Base-by-base conservation (phyloP, 2,888 invertebrate genomes). In the Scotopteryx bipunctaria region DNA sequence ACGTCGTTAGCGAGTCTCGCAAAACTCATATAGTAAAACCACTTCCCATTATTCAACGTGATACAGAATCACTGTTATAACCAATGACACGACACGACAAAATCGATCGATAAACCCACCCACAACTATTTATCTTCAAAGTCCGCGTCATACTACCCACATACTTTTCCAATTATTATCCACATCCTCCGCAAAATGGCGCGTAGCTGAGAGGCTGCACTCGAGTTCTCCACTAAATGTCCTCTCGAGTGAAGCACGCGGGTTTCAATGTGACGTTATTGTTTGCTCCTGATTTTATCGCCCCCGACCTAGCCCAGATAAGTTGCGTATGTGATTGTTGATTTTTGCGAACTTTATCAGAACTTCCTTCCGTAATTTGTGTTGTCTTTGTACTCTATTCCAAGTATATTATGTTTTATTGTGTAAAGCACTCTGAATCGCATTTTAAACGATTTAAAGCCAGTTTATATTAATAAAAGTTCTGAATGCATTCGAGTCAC, bases 201-300 rank as follows among this genome's bases (percentile, higher is more conserved):
- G 38, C 44, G 43, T 19, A 21, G 17, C 37, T n/a, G 40, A 44
- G 53, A 35, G 44, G 29, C 42, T 31, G 31, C 42, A 31, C 48
- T 52, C 44, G 36, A 53, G 45, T 37, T 49, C 43, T 57, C 45
- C 46, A 45, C 42, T 57, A 46, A 44, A 43, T 44, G 52, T 50
- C 49, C 43, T 43, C 49, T 49, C 35, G 45, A 23, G 21, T 25
- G 27, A 27, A 49, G 52, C 45, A 36, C 42, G 29, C 19, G 37
- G 40, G 37, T 29, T 41, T 43, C 38, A 11, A 27, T 43, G 43
- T 29, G 38, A 33, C 43, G 38, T 11, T 37, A 38, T 53, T 38
- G 47, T 46, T 48, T 48, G 29, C 19, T 14, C 35, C 9, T 16
- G 42, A 43, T 43, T 19, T 36, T 42, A 49, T 49, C 36, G 29